phyloP scores from a whole-genome alignment of 2,797 vertebrate species.

The Dendrocincla tyrannina region DNA sequence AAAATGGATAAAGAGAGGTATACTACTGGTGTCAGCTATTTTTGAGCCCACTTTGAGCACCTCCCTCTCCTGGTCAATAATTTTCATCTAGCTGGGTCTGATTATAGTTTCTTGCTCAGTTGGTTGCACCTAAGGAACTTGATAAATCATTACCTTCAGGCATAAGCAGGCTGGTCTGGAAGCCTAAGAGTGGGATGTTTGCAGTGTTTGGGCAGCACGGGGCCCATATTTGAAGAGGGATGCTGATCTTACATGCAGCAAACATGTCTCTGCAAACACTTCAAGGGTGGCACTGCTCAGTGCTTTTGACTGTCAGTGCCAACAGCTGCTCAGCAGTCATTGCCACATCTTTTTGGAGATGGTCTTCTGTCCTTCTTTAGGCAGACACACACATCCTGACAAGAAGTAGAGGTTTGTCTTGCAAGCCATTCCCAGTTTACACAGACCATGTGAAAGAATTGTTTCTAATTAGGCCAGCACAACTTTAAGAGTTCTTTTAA shows the following conservation, averaged over 20 bases:
- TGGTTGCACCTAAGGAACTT: not conserved
- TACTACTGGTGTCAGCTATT: not conserved
- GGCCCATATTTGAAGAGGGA: not conserved
- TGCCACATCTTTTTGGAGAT: not conserved
- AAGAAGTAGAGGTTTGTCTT: not conserved
- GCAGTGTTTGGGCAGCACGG: not conserved
- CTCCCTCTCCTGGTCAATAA: not conserved
- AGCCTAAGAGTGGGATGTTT: not conserved
- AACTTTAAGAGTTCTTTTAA: not conserved
- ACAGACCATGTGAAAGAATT: not conserved
- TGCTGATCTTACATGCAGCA: rapidly evolving
- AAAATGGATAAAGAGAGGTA: not conserved
- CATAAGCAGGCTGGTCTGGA: not conserved
- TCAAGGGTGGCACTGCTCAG: not conserved
- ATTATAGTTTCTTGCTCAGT: not conserved
- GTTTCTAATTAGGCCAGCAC: not conserved
- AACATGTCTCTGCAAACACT: rapidly evolving
- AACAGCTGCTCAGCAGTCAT: not conserved
- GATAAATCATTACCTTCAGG: not conserved
- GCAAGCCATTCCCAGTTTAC: not conserved
- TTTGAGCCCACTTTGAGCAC: not conserved
- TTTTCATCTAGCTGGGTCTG: not conserved
- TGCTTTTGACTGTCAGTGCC: not conserved
- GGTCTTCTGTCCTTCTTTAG: not conserved
- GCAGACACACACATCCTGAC: not conserved